Conservation (phyloP, 2,113 vertebrate genomes). For the Empidonax traillii region DNA sequence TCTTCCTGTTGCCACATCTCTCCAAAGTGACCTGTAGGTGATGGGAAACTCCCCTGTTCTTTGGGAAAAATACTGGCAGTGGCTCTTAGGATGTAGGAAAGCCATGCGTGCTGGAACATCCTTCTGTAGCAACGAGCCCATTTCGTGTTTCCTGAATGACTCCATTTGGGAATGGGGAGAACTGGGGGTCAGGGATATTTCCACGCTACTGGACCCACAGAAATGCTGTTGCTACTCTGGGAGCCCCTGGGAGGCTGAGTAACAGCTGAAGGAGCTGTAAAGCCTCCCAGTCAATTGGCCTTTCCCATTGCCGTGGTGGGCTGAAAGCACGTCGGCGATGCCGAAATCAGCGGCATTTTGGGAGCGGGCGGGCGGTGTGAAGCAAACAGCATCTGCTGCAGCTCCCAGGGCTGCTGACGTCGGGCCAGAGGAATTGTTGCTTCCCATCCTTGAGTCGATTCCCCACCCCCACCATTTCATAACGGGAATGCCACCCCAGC, state of each 20-base stretch:
- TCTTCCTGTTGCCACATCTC: background rate
- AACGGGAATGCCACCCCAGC: background rate
- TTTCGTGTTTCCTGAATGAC: accelerated
- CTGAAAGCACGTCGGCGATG: background rate
- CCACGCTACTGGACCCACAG: background rate
- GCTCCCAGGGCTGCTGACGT: background rate
- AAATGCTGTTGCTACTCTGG: background rate
- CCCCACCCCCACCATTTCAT: background rate
- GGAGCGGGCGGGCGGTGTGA: background rate
- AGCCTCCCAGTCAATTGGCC: background rate
- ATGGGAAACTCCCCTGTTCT: background rate
- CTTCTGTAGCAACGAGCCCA: background rate
- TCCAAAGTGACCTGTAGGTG: background rate
- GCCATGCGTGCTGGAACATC: accelerated
- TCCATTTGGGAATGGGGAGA: background rate
- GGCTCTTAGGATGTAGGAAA: background rate
- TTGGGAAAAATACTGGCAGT: background rate
- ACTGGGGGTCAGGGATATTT: accelerated
- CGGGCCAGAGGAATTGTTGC: background rate
- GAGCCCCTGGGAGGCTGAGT: background rate
- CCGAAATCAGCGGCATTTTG: background rate
- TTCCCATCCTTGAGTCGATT: background rate
- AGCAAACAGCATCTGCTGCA: constrained; percentile 32
- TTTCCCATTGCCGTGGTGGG: background rate
- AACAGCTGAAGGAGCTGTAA: background rate